Evolutionary conservation across 2,797 vertebrate species (phyloP).

Genomic region (Myiotriccus ornatus): DNA sequence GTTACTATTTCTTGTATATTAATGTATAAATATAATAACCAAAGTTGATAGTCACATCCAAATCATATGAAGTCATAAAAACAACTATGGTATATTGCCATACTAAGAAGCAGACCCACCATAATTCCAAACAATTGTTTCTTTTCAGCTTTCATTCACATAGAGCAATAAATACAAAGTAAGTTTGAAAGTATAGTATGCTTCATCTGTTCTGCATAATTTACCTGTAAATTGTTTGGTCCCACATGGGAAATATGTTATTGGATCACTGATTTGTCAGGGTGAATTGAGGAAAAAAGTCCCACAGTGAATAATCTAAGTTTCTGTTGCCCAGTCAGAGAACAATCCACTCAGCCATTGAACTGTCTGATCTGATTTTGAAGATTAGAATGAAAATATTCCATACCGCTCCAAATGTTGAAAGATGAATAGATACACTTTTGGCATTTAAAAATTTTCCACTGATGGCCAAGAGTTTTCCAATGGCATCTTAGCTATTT

Average conservation of each 20-base stretch:
- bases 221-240: neutral
- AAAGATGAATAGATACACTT: neutral
- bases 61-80: neutral
- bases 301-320: neutral
- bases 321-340: neutral
- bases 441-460: neutral
- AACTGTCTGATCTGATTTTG: neutral
- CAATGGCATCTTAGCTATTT: conserved; percentile 16
- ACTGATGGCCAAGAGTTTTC: neutral
- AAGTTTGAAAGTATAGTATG: neutral
- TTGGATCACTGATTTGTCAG: neutral
- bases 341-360: neutral
- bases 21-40: neutral
- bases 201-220: neutral
- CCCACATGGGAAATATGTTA: neutral
- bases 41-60: neutral
- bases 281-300: neutral
- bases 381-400: neutral
- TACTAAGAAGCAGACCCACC: neutral
- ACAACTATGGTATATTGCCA: neutral
- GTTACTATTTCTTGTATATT: neutral
- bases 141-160: neutral
- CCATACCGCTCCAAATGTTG: neutral
- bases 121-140: neutral
- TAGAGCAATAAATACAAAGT: neutral